Base-by-base conservation (phyloP, 2,888 invertebrate species). In the Campoplex nolae region DNA sequence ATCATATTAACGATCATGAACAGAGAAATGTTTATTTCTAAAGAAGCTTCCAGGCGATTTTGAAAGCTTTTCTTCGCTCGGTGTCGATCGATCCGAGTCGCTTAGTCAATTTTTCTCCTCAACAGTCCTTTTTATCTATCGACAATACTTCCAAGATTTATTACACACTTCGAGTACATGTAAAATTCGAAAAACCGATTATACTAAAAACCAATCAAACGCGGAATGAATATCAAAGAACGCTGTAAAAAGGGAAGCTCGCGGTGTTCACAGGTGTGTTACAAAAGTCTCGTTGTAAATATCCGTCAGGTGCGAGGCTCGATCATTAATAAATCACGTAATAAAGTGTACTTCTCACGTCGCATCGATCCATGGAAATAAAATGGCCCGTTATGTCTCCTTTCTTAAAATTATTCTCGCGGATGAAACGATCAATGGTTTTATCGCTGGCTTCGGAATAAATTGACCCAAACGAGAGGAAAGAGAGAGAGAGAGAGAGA, bases 361-460 rank as follows among this genome's bases (percentile, higher is more conserved):
- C 16, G 65, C 70, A n/a, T 42, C 76, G 85, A 67, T 67, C 32
- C 79, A 35, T 77, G 38, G 45, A 67, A 68, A 77, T 23, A 68
- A 23, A 75, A 56, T 65, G 62, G 54, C 74, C 68, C 68, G 78
- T 75, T 68, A 70, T 3, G 32, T 18, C 38, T 23, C 74, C 68
- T 38, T 45, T 62, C 62, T 38, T 65, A 65, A 70, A 70, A 83
- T 82, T 85, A 54, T 79, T 75, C 75, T 6, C 54, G 48, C 51
- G 58, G 18, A 82, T 83, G 45, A 65, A 54, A 83, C 77, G 51
- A 84, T 80, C 76, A 78, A 80, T 58, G 77, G 68, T 74, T 65
- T 70, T 74, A 81, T 81, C 80, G 67, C 74, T 76, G 75, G 68
- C 42, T 67, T 28, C 28, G 23, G 80, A 86, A 77, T 68, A 84